phyloP scores from a whole-genome alignment of 2,888 invertebrate genomes.

The Lithodes maja region DNA sequence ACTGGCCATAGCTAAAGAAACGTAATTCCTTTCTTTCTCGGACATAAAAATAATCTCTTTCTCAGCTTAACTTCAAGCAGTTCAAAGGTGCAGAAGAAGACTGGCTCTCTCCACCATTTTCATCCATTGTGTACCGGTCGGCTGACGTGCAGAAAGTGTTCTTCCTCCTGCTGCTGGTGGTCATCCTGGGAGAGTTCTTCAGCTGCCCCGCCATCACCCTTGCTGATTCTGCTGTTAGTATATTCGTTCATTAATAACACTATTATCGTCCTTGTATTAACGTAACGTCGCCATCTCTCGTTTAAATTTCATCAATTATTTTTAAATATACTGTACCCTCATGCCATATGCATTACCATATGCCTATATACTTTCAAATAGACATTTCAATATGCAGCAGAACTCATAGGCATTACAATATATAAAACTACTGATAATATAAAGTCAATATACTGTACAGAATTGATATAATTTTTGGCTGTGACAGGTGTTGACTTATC shows the following conservation, averaged over 20 bases:
- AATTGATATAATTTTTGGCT: too few species aligned
- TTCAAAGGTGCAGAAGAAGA: constrained; percentile 82
- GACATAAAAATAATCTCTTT: neutral
- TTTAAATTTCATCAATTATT: too few species aligned
- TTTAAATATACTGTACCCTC: too few species aligned
- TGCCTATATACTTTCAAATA: too few species aligned
- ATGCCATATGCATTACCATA: too few species aligned
- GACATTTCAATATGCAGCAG: neutral
- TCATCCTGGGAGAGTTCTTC: constrained; percentile 98
- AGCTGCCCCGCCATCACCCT: constrained; percentile 95
- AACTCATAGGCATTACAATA: neutral
- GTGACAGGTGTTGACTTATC: constrained; percentile 72
- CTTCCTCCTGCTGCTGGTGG: constrained; percentile 92
- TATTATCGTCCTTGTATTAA: too few species aligned
- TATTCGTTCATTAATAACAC: too few species aligned
- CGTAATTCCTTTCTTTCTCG: too few species aligned
- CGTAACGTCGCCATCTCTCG: too few species aligned
- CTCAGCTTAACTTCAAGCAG: constrained; percentile 79
- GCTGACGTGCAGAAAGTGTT: constrained; percentile 96
- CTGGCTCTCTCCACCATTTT: constrained; percentile 93
- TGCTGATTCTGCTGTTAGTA: constrained; percentile 92
- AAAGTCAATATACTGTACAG: neutral
- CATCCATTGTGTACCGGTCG: constrained; percentile 91
- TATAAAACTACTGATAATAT: neutral
- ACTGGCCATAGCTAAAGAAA: too few species aligned